Conservation (phyloP, 2,113 vertebrate genomes). For the Himantopus leucocephalus region DNA sequence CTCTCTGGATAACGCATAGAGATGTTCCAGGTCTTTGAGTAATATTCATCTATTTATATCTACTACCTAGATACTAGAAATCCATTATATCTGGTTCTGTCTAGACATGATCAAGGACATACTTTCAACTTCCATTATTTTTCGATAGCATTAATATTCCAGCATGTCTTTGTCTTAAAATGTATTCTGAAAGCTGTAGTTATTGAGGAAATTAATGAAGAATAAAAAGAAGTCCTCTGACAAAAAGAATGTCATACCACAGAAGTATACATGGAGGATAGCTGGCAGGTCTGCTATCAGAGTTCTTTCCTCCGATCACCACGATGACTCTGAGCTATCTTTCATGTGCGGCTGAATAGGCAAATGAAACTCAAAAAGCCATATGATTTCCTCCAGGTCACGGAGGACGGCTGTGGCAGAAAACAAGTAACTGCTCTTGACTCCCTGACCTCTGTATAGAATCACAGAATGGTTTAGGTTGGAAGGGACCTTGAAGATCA, state of each 20-base stretch:
- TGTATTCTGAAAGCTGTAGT: slow-evolving; percentile 6
- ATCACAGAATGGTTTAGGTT: too few relatives aligned
- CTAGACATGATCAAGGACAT: slow-evolving; percentile 55
- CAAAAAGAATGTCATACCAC: neutral
- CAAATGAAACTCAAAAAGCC: neutral
- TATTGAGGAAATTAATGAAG: slow-evolving; percentile 14
- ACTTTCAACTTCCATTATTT: slow-evolving; percentile 37
- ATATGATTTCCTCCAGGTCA: neutral
- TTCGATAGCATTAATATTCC: slow-evolving; percentile 32
- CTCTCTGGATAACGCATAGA: neutral
- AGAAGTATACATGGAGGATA: neutral
- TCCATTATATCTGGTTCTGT: slow-evolving; percentile 33
- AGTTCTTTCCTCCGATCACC: neutral
- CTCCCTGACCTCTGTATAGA: neutral
- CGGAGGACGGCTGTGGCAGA: neutral
- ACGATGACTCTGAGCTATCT: neutral
- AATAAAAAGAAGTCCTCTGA: neutral
- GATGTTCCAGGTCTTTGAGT: neutral
- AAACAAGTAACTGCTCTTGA: neutral
- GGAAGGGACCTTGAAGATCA: too few relatives aligned
- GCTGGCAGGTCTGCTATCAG: neutral
- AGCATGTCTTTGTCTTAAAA: slow-evolving; percentile 30
- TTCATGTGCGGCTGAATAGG: neutral
- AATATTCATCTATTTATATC: slow-evolving; percentile 50
- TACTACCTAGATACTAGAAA: slow-evolving; percentile 35